Base-by-base conservation (phyloP, 2,888 invertebrate species). In the Chrysolina oricalcia region DNA sequence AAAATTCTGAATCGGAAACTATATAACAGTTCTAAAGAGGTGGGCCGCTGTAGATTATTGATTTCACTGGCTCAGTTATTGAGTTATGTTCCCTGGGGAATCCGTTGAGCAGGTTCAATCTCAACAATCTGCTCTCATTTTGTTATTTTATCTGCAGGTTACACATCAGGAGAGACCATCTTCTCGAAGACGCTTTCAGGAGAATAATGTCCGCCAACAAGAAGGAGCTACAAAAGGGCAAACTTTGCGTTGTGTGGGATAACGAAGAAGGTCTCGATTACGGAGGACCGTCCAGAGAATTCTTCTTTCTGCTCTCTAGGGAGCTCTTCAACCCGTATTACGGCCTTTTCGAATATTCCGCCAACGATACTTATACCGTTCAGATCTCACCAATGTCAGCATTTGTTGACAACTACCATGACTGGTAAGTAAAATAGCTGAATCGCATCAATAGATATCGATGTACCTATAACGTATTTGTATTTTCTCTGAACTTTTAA, bases 261-360 rank as follows among this genome's bases (percentile, higher is more conserved):
- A 97, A 97, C 68, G 99, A 99, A 87, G 98, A 98, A 88, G 98
- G 98, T 41, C 90, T 99, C 75, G 99, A 99, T 90, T 99, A 99
- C 89, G 98, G 99, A 62, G 99, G 99, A 0, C 98, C 98, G 1
- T 98, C 98, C 13, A 91, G 98, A 40, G 99, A 99, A 90, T 98
- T 99, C 90, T 99, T 99, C 92, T 98, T 98, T 89, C 92, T 99
- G 40, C 91, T 99, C n/a, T 98, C 98, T 0, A 91, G 98, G 70
- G 98, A 99, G 88, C 92, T 99, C 11, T 99, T 99, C 90, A 98
- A 99, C 91, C 99, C 99, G 0, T 98, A 98, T 89, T 98, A 99
- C 85, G 98, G 98, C 0, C 92, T 98, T 75, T 99, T 99, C 89
- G 98, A 99, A 90, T 99, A 99, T 88, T 98, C 98, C 0, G 98